Evolutionary conservation across 2,113 vertebrate genomes (phyloP).

Genomic region (Piaya cayana): DNA sequence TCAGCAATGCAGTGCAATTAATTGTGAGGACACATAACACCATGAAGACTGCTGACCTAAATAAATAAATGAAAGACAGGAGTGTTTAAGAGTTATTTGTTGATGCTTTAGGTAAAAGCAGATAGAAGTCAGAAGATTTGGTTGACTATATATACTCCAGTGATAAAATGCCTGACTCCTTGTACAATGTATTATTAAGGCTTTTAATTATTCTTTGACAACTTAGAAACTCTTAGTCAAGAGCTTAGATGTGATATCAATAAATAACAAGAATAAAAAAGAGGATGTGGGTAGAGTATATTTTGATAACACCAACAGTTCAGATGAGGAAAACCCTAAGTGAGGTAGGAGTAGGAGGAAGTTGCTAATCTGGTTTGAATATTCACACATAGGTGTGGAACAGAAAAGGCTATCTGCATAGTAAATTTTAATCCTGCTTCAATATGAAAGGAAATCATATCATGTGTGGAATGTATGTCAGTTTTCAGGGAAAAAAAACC

Average conservation of each 20-base stretch:
- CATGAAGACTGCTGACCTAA: not conserved
- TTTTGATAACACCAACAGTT: not conserved
- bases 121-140: not conserved
- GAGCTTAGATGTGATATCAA: not conserved
- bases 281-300: not conserved
- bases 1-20: not conserved
- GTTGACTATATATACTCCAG: not conserved
- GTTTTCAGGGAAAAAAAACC: not conserved
- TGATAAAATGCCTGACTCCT: not conserved
- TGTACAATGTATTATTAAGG: not conserved
- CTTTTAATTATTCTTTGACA: conserved; percentile 4
- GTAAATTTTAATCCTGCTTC: conserved; percentile 8
- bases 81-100: not conserved
- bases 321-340: not conserved
- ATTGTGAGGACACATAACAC: not conserved
- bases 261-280: not conserved
- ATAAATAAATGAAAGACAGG: not conserved
- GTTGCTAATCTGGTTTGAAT: not conserved
- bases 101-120: not conserved
- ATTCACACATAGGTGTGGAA: not conserved
- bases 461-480: not conserved
- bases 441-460: not conserved
- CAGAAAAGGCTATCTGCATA: not conserved
- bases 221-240: not conserved
- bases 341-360: not conserved